Base-by-base conservation (phyloP, 2,797 vertebrate genomes). In the Taeniopygia guttata region DNA sequence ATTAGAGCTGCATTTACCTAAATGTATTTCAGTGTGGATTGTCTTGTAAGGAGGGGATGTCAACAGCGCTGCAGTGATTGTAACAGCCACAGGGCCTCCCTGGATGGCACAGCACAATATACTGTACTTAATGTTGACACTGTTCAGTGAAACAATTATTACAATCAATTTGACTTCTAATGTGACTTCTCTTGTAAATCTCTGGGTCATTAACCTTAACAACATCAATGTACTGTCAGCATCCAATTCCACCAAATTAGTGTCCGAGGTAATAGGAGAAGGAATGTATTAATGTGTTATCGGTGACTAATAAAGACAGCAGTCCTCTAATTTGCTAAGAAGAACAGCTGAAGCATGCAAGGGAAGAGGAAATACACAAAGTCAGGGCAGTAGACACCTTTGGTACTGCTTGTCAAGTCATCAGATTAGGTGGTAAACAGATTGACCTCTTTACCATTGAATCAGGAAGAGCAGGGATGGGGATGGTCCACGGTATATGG, bases 121-220 rank as follows among this genome's bases (percentile, higher is more conserved):
- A 93, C 96, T 97, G 96, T 97, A 96, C 96, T 98, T 97, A 97
- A 96, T 97, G 96, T 97, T 97, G 97, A 98, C 96, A 96, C 96
- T 95, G 93, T 88, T 98, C 97, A 94, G 94, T 84, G 96, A 97
- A 97, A 98, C 97, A 98, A 97, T 98, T 97, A 98, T 98, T 97
- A 97, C 97, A 97, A 98, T 98, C 98, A 98, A 98, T 98, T 97
- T 98, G 97, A 98, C 97, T 97, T 97, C 97, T 98, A 98, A 97
- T 98, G 97, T 30, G 92, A 98, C 97, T 98, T 98, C 97, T 97
- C 97, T 97, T 98, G 98, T 98, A 98, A 98, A 98, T 98, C 97
- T 97, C 97, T 96, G 97, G 98, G 96, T 98, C 98, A 98, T 98
- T 98, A 98, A 98, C 98, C 97, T 98, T 97, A 97, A 97, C 97